Evolutionary conservation across 2,888 invertebrate genomes (phyloP), one percentile per base, ranked within the genome.

Genomic region (Herminia tarsipennalis): DNA sequence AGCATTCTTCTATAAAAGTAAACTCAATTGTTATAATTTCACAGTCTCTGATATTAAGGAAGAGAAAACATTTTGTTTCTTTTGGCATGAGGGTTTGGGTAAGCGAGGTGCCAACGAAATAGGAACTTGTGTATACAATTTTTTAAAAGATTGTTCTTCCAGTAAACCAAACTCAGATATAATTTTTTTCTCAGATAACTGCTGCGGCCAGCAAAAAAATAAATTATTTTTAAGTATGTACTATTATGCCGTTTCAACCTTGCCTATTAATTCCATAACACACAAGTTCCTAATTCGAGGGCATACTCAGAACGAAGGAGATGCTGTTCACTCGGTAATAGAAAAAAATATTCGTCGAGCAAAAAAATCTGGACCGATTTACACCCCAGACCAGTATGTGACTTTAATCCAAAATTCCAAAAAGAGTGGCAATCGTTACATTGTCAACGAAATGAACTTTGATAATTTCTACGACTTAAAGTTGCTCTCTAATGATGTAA

Each of bases 121-220:
- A 35, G 64, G 56, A 35, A 27, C 56, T 3, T 61, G 57, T 32
- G n/a, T 57, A 27, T 53, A 47, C 36, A 56, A 50, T 27, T 62
- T 50, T 49, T 27, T 60, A 35, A 44, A 60, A 10, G 45, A 57
- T 16, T 16, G 45, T 3, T 39, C 54, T 46, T 25, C 0, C 5
- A 16, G 36, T 32, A 40, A 54, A 33, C 56, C 57, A 0, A 14
- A 58, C 36, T 40, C 21, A 22, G 44, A 65, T 33, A 46, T 57
- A 6, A 48, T 48, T 38, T 56, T 59, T 40, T 59, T 46, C 21
- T 52, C 49, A 0, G 55, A 59, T 32, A 62, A 61, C 10, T 61
- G 64, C 10, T 61, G 61, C 14, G 61, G 59, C 2, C 58, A 61
- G 24, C 61, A 64, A 45, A 61, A 64, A 42, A 64, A 61, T 38